Conservation (phyloP, 2,113 vertebrate genomes). For the Merops nubicus region DNA sequence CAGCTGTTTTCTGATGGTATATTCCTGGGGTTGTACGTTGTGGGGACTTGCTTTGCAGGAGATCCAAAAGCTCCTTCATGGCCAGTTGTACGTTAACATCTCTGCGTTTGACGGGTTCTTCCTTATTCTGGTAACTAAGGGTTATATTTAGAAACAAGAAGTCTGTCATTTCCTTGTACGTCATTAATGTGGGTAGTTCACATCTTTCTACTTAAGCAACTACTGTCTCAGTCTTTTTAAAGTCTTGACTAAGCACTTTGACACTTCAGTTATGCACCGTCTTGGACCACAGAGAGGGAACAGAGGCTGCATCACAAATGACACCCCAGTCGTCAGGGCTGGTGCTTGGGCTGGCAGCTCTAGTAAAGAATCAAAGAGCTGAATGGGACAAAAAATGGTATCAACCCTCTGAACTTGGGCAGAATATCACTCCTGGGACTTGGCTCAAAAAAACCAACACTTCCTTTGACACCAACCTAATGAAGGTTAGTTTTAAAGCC, state of each 20-base stretch:
- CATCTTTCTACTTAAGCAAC: background rate
- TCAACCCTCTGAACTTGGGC: background rate
- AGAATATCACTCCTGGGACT: background rate
- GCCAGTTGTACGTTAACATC: background rate
- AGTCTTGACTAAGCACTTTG: background rate
- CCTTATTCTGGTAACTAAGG: background rate
- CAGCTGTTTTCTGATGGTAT: background rate
- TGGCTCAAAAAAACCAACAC: background rate
- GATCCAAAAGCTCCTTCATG: background rate
- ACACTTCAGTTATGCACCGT: background rate
- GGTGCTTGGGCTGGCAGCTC: background rate
- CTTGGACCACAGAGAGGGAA: background rate
- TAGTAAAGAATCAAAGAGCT: background rate
- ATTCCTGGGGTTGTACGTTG: background rate
- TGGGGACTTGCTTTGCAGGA: background rate
- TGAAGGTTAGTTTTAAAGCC: background rate
- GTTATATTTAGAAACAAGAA: constrained; percentile 17
- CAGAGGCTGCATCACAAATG: background rate
- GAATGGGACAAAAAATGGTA: background rate
- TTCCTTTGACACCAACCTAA: background rate
- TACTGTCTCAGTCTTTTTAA: background rate
- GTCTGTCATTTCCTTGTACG: background rate
- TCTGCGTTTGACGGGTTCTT: background rate
- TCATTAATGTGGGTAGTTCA: background rate
- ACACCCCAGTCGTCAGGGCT: background rate